Evolutionary conservation across 2,888 invertebrate species (phyloP).

Genomic region (Nomada fucata): DNA sequence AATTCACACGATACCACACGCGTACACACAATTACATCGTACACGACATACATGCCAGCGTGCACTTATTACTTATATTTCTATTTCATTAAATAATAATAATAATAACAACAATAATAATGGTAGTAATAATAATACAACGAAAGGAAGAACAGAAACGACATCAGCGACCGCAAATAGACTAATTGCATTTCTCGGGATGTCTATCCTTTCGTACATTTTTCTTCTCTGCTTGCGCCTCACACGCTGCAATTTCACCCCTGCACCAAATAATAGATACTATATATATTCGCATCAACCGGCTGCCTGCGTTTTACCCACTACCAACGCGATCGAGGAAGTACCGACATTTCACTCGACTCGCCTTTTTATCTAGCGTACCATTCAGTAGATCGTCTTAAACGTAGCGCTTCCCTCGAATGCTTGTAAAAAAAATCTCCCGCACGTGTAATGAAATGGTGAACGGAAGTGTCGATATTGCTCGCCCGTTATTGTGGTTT

Average conservation of each 20-base stretch:
- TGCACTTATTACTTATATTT: conserved; percentile 3
- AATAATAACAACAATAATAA: background rate
- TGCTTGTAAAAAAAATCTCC: conserved; percentile 40
- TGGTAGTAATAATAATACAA: background rate
- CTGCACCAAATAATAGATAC: conserved; percentile 17
- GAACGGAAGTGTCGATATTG: conserved; percentile 28
- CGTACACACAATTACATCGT: background rate
- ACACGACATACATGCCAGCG: background rate
- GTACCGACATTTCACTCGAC: conserved; percentile 38
- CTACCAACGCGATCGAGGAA: conserved; percentile 24
- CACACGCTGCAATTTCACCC: conserved; percentile 41
- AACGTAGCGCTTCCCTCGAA: conserved; percentile 21
- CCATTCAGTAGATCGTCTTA: conserved; percentile 20
- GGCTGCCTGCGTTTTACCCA: conserved; percentile 15
- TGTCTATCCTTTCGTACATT: conserved; percentile 25
- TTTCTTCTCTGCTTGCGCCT: conserved; percentile 36
- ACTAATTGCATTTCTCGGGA: conserved; percentile 24
- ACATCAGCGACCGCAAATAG: conserved; percentile 28
- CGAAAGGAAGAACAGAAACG: conserved; percentile 17
- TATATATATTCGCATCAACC: conserved; percentile 22
- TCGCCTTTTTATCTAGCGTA: conserved; percentile 53
- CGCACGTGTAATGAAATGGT: conserved; percentile 17
- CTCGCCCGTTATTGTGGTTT: conserved; percentile 12
- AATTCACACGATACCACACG: conserved; percentile 22
- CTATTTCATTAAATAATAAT: background rate